Base-by-base conservation (phyloP, 2,113 vertebrate genomes). In the Haemorhous mexicanus region DNA sequence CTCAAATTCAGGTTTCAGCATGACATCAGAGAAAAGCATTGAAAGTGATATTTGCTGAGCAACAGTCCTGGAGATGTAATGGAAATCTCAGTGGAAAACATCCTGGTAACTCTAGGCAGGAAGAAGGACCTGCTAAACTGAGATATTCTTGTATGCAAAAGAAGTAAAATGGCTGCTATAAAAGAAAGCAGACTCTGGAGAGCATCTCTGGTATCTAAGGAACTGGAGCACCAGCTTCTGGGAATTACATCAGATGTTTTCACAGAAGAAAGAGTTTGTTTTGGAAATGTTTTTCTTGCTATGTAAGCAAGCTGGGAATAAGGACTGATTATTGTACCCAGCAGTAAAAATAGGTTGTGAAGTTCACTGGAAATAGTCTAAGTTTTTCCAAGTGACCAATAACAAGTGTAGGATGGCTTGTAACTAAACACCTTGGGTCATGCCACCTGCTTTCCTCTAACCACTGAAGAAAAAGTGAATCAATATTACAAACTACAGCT, bases 161-260 rank as follows among this genome's bases (percentile, higher is more conserved):
- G 47, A 52, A 63, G 30, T 17, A 17, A 84, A 93, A 53, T 50
- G 44, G 19, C 17, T 93, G 20, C 63, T 69, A 8, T 32, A 56
- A 83, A 95, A 69, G 20, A 66, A 81, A 87, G 17, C 35, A 80
- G 22, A 27, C 6, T 79, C 82, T 61, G 37, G 11, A 86, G 78
- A 94, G 89, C 74, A 79, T 75, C 59, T 82, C 37, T 76, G 49
- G 46, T 68, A 72, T 75, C 75, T 72, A 58, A 95, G 93, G 85
- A 88, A 44, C 64, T 76, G 75, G 75, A 67, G 73, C 68, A 58
- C 74, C 69, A 80, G 53, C 78, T 81, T 93, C 89, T 89, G 94
- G 83, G 74, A 91, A 94, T 95, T 91, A 76, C 94, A 93, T 94
- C 91, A 96, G 89, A 91, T 95, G 94, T 94, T 96, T 96, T 91